Evolutionary conservation across 53 echinoderm and acorn worm species (phyloP).

Genomic region (Henricia sp.): DNA sequence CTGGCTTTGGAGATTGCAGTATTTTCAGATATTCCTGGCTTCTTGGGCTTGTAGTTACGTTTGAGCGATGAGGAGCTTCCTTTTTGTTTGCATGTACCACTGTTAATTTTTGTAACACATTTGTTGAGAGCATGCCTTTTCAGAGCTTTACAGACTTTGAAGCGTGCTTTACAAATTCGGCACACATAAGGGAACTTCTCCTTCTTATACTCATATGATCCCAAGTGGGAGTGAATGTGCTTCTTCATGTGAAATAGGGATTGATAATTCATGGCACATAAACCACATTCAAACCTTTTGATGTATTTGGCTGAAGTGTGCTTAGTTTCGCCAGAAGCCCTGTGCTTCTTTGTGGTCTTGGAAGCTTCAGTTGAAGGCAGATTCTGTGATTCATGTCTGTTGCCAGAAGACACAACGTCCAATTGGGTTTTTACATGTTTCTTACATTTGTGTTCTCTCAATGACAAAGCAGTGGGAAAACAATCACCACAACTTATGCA

Average conservation of each 20-base stretch:
- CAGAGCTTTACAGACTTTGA: background rate
- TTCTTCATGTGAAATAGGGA: slow-evolving; percentile 4
- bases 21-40: background rate
- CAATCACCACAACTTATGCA: too few relatives aligned
- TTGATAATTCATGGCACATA: slow-evolving; percentile 12
- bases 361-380: too few relatives aligned
- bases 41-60: background rate
- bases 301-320: too few relatives aligned
- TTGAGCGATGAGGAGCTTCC: too few relatives aligned
- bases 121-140: background rate
- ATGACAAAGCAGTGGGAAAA: too few relatives aligned
- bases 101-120: background rate
- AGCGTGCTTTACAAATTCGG: slow-evolving; percentile 18
- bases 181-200: slow-evolving; percentile 17
- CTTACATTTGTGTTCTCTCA: too few relatives aligned
- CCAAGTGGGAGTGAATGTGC: slow-evolving; percentile 34
- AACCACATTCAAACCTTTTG: slow-evolving; percentile 32
- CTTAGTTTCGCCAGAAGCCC: too few relatives aligned
- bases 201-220: slow-evolving; percentile 26
- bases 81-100: background rate
- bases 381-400: too few relatives aligned
- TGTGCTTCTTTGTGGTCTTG: too few relatives aligned
- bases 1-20: background rate
- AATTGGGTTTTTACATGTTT: too few relatives aligned
- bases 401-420: too few relatives aligned